Evolutionary conservation across 2,113 vertebrate species (phyloP), one percentile per base, ranked within the genome.

Genomic region (Rissa tridactyla): DNA sequence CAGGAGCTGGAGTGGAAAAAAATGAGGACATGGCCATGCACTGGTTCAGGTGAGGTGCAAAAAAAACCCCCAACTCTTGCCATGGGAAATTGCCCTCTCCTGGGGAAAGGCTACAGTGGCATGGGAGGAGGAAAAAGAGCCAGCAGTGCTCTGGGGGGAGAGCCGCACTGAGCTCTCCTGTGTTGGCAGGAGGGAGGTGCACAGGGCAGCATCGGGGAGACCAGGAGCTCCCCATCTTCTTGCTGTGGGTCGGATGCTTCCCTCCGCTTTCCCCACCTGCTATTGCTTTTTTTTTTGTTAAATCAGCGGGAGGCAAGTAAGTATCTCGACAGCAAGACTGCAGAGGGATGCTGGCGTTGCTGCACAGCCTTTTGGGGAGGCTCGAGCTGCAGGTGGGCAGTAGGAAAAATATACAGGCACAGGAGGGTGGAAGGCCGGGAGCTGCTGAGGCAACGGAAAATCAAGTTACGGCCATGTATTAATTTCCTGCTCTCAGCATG

Each of bases 11-110:
- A 75, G 96, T 98, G 40, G 91, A 94, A 66, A 97, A 96, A 94
- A 96, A 94, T 32, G 94, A 96, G 86, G 92, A 96, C 55, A 88
- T 91, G 96, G 96, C 96, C 72, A 97, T 97, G 96, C 89, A 95
- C 40, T 98, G 97, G 97, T 97, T 98, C 96, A 98, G 97, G 96
- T 98, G 79, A 98, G 96, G 52, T 32, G 29, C 27, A 42, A 77
- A 76, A 57, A 57, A 4, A 9, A 10, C 4, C 2, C 44, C 36
- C 26, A n/a, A 42, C 38, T 72, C 60, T 42, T 90, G 34, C 44
- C 6, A 10, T 16, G 17, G 17, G 23, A 69, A 86, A 69, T 46
- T 61, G 8, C 21, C 23, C 26, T 69, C 52, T 82, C 52, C n/a
- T 81, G 32, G 18, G 30, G 27, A 68, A 82, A 65, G 52, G 21